A percentile compares a stretch with the other conserved stretches of the same genome.
phyloP scores from a whole-genome alignment of 1,140 invertebrate genomes.

The Tenebrio molitor region DNA sequence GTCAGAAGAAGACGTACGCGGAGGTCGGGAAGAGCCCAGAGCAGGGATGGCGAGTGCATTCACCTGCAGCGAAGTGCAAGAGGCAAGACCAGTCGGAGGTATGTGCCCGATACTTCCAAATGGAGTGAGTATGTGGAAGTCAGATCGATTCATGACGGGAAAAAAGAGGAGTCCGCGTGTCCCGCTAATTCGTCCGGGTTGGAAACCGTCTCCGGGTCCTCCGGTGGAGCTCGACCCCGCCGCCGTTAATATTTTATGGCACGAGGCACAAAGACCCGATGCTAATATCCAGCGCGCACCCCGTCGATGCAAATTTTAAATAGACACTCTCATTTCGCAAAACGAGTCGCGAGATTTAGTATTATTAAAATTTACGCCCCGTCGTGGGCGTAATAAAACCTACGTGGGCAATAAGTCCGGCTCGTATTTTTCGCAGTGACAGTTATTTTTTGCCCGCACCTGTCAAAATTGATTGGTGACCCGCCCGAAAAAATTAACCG shows the following conservation, averaged over 20 bases:
- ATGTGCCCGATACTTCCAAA: constrained; percentile 41
- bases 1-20: constrained; percentile 1
- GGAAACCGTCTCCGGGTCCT: not conserved
- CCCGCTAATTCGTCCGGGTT: not conserved
- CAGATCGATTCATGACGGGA: constrained; percentile 30
- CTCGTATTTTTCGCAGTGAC: constrained; percentile 41
- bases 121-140: constrained; percentile 33
- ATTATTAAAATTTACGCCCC: constrained; percentile 50
- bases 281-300: constrained; percentile 36
- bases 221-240: not conserved
- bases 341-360: constrained; percentile 46
- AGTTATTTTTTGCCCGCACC: constrained; percentile 36
- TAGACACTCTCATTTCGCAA: constrained; percentile 44
- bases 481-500: not conserved
- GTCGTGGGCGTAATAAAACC: constrained; percentile 20
- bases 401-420: constrained; percentile 18
- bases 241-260: constrained; percentile 18
- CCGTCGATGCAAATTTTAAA: constrained; percentile 48
- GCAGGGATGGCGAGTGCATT: constrained; percentile 43
- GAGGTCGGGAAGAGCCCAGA: constrained; percentile 41
- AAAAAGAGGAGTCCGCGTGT: constrained; percentile 1
- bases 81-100: constrained; percentile 48
- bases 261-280: constrained; percentile 21
- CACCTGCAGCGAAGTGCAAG: constrained; percentile 41
- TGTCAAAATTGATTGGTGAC: constrained; percentile 40